Conservation (phyloP, 2,797 vertebrate genomes). For the Erethizon dorsatum region DNA sequence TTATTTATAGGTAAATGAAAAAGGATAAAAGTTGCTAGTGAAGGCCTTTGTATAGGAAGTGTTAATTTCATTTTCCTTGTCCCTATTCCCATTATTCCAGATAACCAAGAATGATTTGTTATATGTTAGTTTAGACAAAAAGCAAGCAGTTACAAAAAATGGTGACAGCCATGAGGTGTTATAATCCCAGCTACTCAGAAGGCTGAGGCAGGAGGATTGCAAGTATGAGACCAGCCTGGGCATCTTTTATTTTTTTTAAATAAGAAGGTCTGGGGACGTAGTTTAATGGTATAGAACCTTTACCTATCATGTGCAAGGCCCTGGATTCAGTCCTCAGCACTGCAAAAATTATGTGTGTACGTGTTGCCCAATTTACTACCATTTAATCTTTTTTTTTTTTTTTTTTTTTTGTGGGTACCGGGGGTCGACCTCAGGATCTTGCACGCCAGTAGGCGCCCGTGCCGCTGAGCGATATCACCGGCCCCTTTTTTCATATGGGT, state of each 20-base stretch:
- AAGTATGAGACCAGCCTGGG: not conserved
- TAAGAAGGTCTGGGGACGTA: not conserved
- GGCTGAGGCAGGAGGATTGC: not conserved
- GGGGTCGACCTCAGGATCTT: no score
- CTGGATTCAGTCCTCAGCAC: not conserved
- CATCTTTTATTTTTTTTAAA: not conserved
- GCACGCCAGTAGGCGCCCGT: no score
- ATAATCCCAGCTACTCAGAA: not conserved
- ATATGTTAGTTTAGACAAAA: not conserved
- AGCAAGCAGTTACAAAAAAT: constrained; percentile 43
- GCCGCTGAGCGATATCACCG: no score
- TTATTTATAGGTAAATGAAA: not conserved
- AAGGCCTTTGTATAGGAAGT: not conserved
- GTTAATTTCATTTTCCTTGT: constrained; percentile 61
- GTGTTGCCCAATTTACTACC: not conserved
- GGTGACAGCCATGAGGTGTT: not conserved
- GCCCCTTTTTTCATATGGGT: no score
- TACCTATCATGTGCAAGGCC: not conserved
- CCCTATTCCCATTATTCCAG: not conserved
- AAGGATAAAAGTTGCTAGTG: not conserved
- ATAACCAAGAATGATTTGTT: constrained; percentile 44
- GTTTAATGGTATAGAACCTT: not conserved
- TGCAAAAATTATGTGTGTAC: not conserved
- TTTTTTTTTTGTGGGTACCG: not conserved
- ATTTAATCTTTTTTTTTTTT: constrained; percentile 33